A percentile compares a stretch with the other conserved stretches of the same genome.
These are phyloP conservation scores for Lithophane ornitopus DNA, from an alignment of 2,888 invertebrate genomes.

Conservation along the genomic window DNA sequence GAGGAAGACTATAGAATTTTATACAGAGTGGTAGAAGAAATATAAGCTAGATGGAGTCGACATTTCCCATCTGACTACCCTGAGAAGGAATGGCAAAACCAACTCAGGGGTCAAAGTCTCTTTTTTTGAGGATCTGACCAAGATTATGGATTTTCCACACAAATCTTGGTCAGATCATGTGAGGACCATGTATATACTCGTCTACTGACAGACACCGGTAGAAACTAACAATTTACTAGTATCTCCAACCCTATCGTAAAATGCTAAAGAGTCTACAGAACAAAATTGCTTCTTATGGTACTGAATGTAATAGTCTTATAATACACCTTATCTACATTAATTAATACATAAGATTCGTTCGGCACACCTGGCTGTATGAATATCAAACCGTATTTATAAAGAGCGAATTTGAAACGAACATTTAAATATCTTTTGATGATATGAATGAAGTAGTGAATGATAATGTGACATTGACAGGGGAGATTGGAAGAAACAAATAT, in stretches of 20 bases:
- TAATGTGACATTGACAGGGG: neutral
- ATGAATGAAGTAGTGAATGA: conserved; percentile 23
- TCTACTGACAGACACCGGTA: neutral
- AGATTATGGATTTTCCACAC: no score
- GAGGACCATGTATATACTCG: no score
- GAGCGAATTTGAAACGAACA: conserved; percentile 16
- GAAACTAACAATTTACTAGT: neutral
- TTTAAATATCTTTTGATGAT: conserved; percentile 9
- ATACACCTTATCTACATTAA: conserved; percentile 19
- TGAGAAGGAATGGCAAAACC: no score
- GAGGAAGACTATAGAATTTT: no score
- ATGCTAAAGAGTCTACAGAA: neutral
- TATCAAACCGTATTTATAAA: conserved; percentile 16
- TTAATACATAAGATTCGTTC: conserved; percentile 17
- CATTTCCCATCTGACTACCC: no score
- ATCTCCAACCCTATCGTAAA: neutral
- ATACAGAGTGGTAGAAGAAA: no score
- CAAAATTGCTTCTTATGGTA: neutral
- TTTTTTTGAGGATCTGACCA: no score
- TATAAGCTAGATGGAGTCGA: no score
- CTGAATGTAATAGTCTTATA: neutral
- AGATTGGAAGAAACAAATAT: neutral
- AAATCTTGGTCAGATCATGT: no score
- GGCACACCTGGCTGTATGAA: conserved; percentile 35
- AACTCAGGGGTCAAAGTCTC: no score